Conservation (phyloP, 2,888 invertebrate species). For the Zhuqinia jingwanae region DNA sequence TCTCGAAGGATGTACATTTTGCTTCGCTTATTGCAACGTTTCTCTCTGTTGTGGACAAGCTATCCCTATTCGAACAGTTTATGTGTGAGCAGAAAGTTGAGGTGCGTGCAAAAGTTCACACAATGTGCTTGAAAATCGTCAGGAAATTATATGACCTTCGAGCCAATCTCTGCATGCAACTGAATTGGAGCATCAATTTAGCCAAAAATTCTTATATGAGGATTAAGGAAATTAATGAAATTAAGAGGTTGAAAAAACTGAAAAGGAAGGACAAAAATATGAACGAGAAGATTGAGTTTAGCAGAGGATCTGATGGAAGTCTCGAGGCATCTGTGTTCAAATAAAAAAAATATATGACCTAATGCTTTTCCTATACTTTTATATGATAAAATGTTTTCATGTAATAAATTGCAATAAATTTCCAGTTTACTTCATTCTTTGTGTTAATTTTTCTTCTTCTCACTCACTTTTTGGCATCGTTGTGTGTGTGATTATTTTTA, state of each 20-base stretch:
- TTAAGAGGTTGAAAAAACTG: slow-evolving; percentile 30
- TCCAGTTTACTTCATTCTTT: too few relatives aligned
- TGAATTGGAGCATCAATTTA: slow-evolving; percentile 43
- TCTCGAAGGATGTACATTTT: slow-evolving; percentile 43
- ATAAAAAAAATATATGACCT: not conserved
- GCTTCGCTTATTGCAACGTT: slow-evolving; percentile 26
- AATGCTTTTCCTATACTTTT: too few relatives aligned
- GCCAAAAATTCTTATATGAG: slow-evolving; percentile 47
- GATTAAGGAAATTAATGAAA: slow-evolving; percentile 52
- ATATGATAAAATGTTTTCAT: not conserved
- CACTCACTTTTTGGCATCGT: too few relatives aligned
- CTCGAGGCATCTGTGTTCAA: slow-evolving; percentile 22
- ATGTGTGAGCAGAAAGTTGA: slow-evolving; percentile 51
- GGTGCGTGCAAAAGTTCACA: slow-evolving; percentile 23
- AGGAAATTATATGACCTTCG: slow-evolving; percentile 47
- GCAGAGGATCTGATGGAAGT: slow-evolving; percentile 48
- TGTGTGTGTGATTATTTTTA: too few relatives aligned
- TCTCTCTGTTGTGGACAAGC: slow-evolving; percentile 47
- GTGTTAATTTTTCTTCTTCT: too few relatives aligned
- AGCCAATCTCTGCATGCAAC: slow-evolving; percentile 14
- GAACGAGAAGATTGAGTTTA: slow-evolving; percentile 39
- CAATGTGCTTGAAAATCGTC: slow-evolving; percentile 46
- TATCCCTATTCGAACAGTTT: slow-evolving; percentile 47
- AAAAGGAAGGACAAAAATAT: slow-evolving; percentile 27
- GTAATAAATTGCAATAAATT: too few relatives aligned